Evolutionary conservation across 2,113 vertebrate species (phyloP), one percentile per base, ranked within the genome.

Genomic region (Corydoras sp.): DNA sequence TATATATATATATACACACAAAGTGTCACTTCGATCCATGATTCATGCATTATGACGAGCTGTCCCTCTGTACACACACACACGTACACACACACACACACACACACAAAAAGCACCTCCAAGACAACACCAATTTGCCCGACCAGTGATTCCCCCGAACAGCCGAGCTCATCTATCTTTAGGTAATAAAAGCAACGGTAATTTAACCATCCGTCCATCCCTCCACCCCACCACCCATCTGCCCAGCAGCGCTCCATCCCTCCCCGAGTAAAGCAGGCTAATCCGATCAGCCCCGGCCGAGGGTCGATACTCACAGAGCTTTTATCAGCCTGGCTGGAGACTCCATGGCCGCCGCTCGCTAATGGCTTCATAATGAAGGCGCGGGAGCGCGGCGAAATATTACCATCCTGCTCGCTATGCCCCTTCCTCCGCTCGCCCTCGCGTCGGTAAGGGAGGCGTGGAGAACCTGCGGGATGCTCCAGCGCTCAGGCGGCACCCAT

Each of bases 331-430:
- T 96, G 95, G 89, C 92, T 94, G 90, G 90, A 90, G 93, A 95
- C 91, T 95, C 94, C 95, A 98, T 98, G 94, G 91, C 91, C 92
- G 89, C 93, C 86, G 82, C 91, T 81, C 86, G 92, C 93, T 92
- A 98, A 96, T 85, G 96, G 95, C 92, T 98, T 99, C 95, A 99
- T 99, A 91, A 91, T 95, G 93, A 92, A 92, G 87, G 88, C 90
- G 90, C 90, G 85, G 89, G 88, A 83, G 82, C 89, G 82, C 85
- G 87, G 84, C 81, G 88, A 83, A 90, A 90, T 91, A 90, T 90
- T 91, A 90, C 90, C 96, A 98, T 97, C 89, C 91, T 93, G 91
- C 82, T 77, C 32, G 89, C 77, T 55, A 65, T 76, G 76, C n/a
- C 77, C 77, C 48, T 0, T 72, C 73, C 73, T 55, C 24, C 67